Conservation (phyloP, 2,888 invertebrate genomes). For the Xylocampa areola region DNA sequence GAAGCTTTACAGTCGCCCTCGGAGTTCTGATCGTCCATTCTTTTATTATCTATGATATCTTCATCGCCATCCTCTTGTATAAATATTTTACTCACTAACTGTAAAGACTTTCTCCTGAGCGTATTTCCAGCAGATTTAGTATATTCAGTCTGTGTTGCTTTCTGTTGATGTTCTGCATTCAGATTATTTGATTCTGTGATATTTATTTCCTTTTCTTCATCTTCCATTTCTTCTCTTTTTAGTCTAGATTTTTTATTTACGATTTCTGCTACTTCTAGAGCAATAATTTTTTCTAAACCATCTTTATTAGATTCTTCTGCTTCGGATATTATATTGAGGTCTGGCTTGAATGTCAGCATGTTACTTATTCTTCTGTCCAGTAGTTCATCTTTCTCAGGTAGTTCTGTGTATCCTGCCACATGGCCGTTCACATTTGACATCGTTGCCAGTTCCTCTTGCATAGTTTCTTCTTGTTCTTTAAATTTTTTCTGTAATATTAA, state of each 20-base stretch:
- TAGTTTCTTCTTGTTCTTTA: constrained; percentile 72
- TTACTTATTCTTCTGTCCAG: constrained; percentile 79
- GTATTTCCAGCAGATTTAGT: constrained; percentile 70
- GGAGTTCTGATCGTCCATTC: constrained; percentile 83
- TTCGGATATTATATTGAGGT: constrained; percentile 71
- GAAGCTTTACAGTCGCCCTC: constrained; percentile 88
- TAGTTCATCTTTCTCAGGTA: constrained; percentile 67
- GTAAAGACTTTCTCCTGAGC: constrained; percentile 79
- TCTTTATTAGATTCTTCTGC: constrained; percentile 66
- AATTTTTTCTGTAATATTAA: constrained; percentile 76
- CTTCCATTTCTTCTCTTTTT: constrained; percentile 58
- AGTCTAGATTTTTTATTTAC: constrained; percentile 71
- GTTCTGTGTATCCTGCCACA: constrained; percentile 55
- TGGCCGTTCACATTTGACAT: constrained; percentile 74
- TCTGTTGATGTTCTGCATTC: constrained; percentile 66
- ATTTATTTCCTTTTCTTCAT: constrained; percentile 57
- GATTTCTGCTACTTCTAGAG: constrained; percentile 77
- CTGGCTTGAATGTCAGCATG: constrained; percentile 81
- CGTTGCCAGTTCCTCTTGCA: constrained; percentile 69
- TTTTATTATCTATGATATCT: constrained; percentile 75
- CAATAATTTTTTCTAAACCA: constrained; percentile 73
- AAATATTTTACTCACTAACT: constrained; percentile 78
- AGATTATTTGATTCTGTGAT: constrained; percentile 65
- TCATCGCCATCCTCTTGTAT: constrained; percentile 72
- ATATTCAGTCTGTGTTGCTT: constrained; percentile 75